Base-by-base conservation (phyloP, 64 coral and sea anemone genomes). In the Porites australiensis region DNA sequence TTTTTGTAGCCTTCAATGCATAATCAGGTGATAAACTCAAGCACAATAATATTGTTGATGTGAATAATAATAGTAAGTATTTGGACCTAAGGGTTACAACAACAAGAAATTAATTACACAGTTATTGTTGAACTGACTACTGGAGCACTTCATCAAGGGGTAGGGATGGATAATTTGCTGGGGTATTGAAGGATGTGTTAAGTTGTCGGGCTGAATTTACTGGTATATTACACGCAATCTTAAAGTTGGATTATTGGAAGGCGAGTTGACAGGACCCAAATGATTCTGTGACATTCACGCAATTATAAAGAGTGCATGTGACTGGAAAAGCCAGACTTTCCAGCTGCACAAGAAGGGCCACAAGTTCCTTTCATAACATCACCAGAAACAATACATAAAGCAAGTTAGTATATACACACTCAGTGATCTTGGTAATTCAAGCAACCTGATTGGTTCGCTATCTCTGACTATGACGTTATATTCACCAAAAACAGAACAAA, bases 371-470 rank as follows among this genome's bases (percentile, higher is more conserved):
- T 74, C 47, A 72, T 70, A 50, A 91, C 89, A 14, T 91, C 51
- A 19, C 89, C 79, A 82, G 89, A 91, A 23, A 83, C 53, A 91
- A 91, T 74, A 83, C 89, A 91, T 14, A 83, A 45, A 44, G 89
- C 66, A 44, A 91, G 66, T 0, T 37, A 37, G 27, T 37, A 37
- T 37, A 37, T 37, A 37, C 27, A 37, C 27, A 37, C 27, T 37
- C 27, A 37, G 27, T 37, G 27, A 37, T 37, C 27, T 37, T 0
- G 27, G 27, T 37, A 37, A 37, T 37, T 37, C 27, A 37, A 37
- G 27, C 27, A 37, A 37, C 27, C 27, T 37, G 27, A 37, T 37
- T 37, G 27, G 27, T 37, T 37, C 27, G 1, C 27, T 37, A 37
- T 37, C 27, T 37, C 27, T 0, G 27, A 37, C 27, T 37, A 37